Conservation (phyloP, 2,797 vertebrate genomes). For the Sarcophilus harrisii region DNA sequence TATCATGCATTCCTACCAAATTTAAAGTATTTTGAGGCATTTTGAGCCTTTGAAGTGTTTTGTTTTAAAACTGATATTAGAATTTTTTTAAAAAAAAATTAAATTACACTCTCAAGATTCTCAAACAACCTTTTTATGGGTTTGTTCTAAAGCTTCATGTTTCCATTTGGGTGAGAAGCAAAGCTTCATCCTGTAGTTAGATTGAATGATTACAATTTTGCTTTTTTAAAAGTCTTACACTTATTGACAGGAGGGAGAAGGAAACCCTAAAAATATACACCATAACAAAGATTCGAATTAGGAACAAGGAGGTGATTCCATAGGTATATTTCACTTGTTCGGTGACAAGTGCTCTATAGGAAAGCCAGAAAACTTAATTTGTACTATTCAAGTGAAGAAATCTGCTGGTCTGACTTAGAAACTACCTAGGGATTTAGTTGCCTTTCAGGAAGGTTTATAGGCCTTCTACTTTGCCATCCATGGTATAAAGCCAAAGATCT, state of each 20-base stretch:
- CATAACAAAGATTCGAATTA: constrained; percentile 76
- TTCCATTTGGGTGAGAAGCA: constrained; percentile 63
- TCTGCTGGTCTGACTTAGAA: background rate
- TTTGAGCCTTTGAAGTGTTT: constrained; percentile 58
- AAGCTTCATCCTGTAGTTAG: constrained; percentile 79
- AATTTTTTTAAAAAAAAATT: constrained; percentile 25
- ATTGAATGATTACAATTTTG: constrained; percentile 78
- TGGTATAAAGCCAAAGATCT: constrained; percentile 62
- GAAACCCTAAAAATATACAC: constrained; percentile 79
- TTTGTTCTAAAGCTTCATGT: constrained; percentile 22
- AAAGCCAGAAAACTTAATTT: constrained; percentile 59
- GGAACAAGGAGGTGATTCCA: constrained; percentile 69
- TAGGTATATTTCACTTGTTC: constrained; percentile 62
- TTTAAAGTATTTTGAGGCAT: constrained; percentile 40
- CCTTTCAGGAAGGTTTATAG: constrained; percentile 52
- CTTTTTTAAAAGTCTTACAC: constrained; percentile 74
- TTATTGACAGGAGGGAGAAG: constrained; percentile 23
- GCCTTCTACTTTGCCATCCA: constrained; percentile 63
- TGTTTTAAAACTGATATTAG: constrained; percentile 52
- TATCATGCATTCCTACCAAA: constrained; percentile 60
- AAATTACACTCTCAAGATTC: constrained; percentile 20
- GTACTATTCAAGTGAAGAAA: constrained; percentile 37
- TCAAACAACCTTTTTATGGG: constrained; percentile 28
- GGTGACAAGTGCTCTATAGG: constrained; percentile 71
- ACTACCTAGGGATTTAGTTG: constrained; percentile 46